A percentile compares a stretch with the other conserved stretches of the same genome.
These are phyloP conservation scores for Crossaster papposus DNA, from an alignment of 53 echinoderm and acorn worm species.

Conservation along the genomic window DNA sequence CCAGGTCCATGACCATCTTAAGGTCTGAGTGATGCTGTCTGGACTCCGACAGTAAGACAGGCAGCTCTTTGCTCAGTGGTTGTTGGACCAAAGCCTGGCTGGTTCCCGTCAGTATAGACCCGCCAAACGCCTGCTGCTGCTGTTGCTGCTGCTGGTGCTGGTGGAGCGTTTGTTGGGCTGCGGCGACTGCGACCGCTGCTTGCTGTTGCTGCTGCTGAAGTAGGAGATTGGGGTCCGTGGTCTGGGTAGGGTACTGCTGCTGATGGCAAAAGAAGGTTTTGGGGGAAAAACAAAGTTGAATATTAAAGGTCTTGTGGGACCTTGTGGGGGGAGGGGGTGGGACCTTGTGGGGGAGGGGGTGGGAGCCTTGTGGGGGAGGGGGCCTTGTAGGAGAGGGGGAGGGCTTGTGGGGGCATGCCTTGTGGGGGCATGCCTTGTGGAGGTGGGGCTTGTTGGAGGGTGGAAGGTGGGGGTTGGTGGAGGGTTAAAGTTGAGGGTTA, in stretches of 20 bases:
- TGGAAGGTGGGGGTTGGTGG: too few species aligned
- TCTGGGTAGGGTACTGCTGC: conserved; percentile 61
- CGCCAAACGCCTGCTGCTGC: conserved; percentile 30
- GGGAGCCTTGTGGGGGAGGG: too few species aligned
- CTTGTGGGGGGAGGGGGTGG: too few species aligned
- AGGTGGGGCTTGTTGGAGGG: too few species aligned
- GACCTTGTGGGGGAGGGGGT: too few species aligned
- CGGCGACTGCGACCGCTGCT: conserved; percentile 18
- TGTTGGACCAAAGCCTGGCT: conserved; percentile 56
- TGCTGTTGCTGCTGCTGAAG: conserved; percentile 57
- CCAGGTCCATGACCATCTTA: conserved; percentile 77
- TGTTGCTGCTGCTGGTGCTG: conserved; percentile 69
- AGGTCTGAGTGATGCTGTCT: conserved; percentile 91
- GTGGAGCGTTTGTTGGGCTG: conserved; percentile 59
- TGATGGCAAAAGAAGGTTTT: background rate
- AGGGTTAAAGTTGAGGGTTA: too few species aligned
- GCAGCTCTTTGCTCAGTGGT: conserved; percentile 59
- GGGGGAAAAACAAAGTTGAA: background rate
- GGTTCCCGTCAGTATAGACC: conserved; percentile 4
- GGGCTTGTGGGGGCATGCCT: too few species aligned
- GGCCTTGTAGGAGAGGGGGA: too few species aligned
- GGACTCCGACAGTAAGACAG: conserved; percentile 82
- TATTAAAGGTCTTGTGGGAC: too few species aligned
- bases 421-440: too few species aligned
- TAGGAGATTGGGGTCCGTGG: conserved; percentile 67